Evolutionary conservation across 2,113 vertebrate genomes (phyloP).

Genomic region (Erythrolamprus reginae): DNA sequence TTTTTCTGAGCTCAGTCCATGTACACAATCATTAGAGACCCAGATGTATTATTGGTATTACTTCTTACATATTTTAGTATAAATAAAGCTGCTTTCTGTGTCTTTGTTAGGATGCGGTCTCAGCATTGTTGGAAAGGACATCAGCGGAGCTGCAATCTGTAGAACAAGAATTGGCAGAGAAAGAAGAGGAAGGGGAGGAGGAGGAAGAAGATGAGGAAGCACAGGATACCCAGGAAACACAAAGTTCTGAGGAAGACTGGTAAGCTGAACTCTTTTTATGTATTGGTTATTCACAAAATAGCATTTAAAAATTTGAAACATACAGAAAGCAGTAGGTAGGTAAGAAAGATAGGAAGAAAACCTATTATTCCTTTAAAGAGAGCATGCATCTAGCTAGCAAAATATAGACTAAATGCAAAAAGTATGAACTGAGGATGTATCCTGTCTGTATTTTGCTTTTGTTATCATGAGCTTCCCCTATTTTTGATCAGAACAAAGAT

Average conservation of each 20-base stretch:
- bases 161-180: constrained; percentile 75
- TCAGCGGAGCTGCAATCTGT: constrained; percentile 79
- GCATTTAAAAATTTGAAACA: background rate
- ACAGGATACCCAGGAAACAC: constrained; percentile 51
- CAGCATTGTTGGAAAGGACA: constrained; percentile 76
- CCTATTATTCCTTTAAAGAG: background rate
- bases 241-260: constrained; percentile 66
- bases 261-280: constrained; percentile 38
- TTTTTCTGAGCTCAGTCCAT: background rate
- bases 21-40: background rate
- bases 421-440: background rate
- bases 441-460: background rate
- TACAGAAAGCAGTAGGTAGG: background rate
- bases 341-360: background rate
- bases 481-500: background rate
- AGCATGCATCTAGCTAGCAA: background rate
- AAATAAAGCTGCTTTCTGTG: constrained; percentile 11
- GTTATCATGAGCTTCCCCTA: background rate
- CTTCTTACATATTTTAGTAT: background rate
- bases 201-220: constrained; percentile 62
- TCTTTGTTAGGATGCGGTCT: constrained; percentile 74
- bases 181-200: constrained; percentile 58
- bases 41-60: background rate
- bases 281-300: background rate
- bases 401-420: background rate